These are phyloP conservation scores for Leptoclinus maculatus DNA, from an alignment of 2,797 vertebrate species.

Conservation along the genomic window DNA sequence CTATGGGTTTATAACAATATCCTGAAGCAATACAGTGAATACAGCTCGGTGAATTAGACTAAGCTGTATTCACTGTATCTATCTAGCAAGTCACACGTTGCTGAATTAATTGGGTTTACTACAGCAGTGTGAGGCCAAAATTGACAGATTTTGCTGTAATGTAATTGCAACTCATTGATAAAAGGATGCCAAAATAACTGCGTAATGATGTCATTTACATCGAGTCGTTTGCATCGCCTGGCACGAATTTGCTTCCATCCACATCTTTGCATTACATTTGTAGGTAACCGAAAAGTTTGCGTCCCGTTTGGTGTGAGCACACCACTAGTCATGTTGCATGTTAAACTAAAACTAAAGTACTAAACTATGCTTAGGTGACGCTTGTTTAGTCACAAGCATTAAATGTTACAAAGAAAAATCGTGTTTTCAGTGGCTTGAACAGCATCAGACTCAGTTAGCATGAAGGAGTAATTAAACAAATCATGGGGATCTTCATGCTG, in stretches of 20 bases:
- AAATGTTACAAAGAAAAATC: not conserved
- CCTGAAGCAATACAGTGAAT: no score
- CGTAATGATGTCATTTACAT: not conserved
- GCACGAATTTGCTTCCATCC: not conserved
- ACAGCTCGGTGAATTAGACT: no score
- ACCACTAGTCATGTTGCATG: not conserved
- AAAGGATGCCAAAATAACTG: not conserved
- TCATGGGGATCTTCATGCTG: not conserved
- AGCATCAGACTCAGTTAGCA: not conserved
- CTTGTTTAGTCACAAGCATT: not conserved
- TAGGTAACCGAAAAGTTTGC: no score
- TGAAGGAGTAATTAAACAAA: constrained; percentile 20
- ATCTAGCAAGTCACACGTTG: no score
- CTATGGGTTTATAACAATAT: no score
- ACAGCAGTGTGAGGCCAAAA: not conserved
- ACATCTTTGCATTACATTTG: not conserved
- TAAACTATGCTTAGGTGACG: not conserved
- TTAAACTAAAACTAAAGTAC: not conserved
- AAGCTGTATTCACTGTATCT: no score
- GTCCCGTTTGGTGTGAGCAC: no score
- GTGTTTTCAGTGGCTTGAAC: constrained; percentile 1
- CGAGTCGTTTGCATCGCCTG: no score
- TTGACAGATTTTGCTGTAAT: not conserved
- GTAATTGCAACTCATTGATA: not conserved
- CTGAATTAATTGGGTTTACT: not conserved